Percentiles rank a stretch among this genome's conserved stretches.
phyloP scores from a whole-genome alignment of 2,113 vertebrate genomes.

The Monopterus albus region DNA sequence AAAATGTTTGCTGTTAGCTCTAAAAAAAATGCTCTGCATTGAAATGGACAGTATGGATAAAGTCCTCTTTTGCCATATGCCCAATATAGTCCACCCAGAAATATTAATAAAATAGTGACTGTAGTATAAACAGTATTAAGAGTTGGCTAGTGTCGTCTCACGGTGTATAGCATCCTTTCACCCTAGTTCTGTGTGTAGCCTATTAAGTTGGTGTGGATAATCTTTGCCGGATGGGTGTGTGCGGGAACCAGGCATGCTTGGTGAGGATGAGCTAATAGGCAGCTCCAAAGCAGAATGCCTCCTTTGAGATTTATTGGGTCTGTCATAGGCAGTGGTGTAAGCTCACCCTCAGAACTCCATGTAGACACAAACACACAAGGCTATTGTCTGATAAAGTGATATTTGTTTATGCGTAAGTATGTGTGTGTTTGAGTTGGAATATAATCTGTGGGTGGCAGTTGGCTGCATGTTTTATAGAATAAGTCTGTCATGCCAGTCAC shows the following conservation, averaged over 20 bases:
- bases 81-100: not conserved
- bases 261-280: conserved; percentile 52
- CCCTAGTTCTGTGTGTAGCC: not conserved
- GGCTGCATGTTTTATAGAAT: conserved; percentile 35
- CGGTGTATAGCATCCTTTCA: not conserved
- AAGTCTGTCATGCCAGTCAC: conserved; percentile 5
- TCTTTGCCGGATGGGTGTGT: conserved; percentile 25
- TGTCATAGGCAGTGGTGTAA: conserved; percentile 36
- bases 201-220: conserved; percentile 24
- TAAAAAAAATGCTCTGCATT: too few species aligned
- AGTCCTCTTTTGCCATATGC: too few species aligned
- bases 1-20: too few species aligned
- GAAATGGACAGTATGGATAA: too few species aligned
- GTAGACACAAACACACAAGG: conserved; percentile 46
- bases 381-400: conserved; percentile 62
- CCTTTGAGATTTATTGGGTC: conserved; percentile 80
- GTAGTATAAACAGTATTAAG: not conserved
- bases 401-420: conserved; percentile 34
- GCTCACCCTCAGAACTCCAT: conserved; percentile 31
- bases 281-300: conserved; percentile 63
- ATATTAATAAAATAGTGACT: not conserved
- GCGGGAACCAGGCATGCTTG: conserved; percentile 25
- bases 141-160: not conserved
- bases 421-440: conserved; percentile 19
- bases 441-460: conserved; percentile 46